Percentiles rank a stretch among this genome's conserved stretches.
Conservation (phyloP, 2,888 invertebrate genomes). For the Caenorhabditis sp. region DNA sequence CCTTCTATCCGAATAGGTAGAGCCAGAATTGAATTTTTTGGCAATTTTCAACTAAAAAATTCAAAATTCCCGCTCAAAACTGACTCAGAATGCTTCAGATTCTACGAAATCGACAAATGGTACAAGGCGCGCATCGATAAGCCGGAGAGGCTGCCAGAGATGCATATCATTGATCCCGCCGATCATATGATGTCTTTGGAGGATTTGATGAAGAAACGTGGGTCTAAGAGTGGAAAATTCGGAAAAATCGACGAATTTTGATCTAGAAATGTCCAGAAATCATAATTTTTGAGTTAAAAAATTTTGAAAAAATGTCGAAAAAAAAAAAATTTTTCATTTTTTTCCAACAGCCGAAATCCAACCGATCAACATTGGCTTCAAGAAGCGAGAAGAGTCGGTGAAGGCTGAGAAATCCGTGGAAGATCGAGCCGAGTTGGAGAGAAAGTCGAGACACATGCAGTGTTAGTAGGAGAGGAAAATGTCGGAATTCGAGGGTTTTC, state of each 20-base stretch:
- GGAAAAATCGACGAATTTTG: neutral
- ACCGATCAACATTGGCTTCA: constrained; percentile 79
- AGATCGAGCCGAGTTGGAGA: constrained; percentile 68
- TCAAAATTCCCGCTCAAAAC: no score
- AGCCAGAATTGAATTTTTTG: neutral
- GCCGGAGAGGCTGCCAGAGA: constrained; percentile 78
- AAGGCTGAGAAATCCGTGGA: constrained; percentile 50
- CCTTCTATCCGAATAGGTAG: constrained; percentile 81
- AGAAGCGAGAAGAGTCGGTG: constrained; percentile 44
- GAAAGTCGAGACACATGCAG: constrained; percentile 70
- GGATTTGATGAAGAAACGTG: constrained; percentile 70
- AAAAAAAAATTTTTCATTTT: neutral
- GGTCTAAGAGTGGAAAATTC: constrained; percentile 16
- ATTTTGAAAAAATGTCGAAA: neutral
- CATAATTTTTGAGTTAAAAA: neutral
- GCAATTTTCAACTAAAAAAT: no score
- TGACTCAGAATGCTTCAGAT: constrained; percentile 68
- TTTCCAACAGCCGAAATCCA: constrained; percentile 51
- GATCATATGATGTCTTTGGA: constrained; percentile 72
- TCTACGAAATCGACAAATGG: constrained; percentile 83
- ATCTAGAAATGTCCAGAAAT: neutral
- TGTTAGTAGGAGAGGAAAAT: constrained; percentile 48
- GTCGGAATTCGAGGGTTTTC: neutral
- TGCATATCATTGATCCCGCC: constrained; percentile 82
- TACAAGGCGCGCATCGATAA: constrained; percentile 83